Percentiles rank a stretch among this genome's conserved stretches.
Conservation (phyloP, 2,888 invertebrate genomes). For the Aquatica leii region DNA sequence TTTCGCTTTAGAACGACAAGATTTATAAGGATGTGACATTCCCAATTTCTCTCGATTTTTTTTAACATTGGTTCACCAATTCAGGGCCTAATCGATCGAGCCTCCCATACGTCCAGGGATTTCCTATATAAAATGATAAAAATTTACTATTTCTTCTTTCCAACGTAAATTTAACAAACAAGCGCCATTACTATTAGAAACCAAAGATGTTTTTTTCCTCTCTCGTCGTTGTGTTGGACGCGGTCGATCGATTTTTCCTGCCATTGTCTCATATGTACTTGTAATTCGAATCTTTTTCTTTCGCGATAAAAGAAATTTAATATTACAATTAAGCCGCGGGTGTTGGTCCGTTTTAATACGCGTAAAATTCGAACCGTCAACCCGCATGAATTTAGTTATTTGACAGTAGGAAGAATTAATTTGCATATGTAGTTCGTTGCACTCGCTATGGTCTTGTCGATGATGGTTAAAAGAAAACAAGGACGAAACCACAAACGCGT, state of each 20-base stretch:
- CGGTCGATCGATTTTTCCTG: too few relatives aligned
- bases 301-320: too few relatives aligned
- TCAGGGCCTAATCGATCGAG: constrained; percentile 22
- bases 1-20: neutral
- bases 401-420: neutral
- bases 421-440: constrained; percentile 2
- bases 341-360: too few relatives aligned
- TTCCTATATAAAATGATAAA: neutral
- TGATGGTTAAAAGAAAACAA: too few relatives aligned
- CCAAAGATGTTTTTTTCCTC: too few relatives aligned
- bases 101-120: constrained; percentile 15
- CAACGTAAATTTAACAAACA: neutral
- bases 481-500: neutral
- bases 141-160: too few relatives aligned
- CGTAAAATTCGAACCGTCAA: too few relatives aligned
- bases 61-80: constrained; percentile 17
- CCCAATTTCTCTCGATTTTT: constrained; percentile 15
- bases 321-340: too few relatives aligned
- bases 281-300: too few relatives aligned
- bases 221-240: too few relatives aligned
- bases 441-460: neutral
- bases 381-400: neutral
- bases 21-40: constrained; percentile 17
- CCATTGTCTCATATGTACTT: too few relatives aligned
- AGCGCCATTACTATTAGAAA: neutral